Base-by-base conservation (phyloP, 2,888 invertebrate species). In the Anodontia alba region DNA sequence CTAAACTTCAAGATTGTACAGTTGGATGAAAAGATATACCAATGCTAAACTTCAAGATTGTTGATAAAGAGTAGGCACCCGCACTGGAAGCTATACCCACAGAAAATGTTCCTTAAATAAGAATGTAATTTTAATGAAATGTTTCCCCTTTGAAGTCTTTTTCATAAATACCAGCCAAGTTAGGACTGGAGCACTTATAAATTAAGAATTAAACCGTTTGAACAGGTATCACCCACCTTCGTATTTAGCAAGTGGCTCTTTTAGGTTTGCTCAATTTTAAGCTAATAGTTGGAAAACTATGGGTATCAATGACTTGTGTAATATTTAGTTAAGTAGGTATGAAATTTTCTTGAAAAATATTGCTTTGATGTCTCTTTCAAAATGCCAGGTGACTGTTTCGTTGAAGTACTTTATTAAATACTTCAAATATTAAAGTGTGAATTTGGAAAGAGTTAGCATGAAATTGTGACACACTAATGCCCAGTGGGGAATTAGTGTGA, bases 261-360 rank as follows among this genome's bases (percentile, higher is more conserved):
- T 31, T 62, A 20, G 33, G 26, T 8, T 26, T 54, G 54, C 54
- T 26, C 3, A 26, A 26, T 54, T 54, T 38, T 38, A 54, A 54
- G 26, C 54, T 26, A 26, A 54, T 54, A 26, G 54, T 15, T 26
- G 26, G 20, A 31, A 62, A 62, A 17, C 33, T 62, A 12, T 29
- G 29, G 62, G 33, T 62, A 62, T 62, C 23, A 20, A 57, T 57
- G 29, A 17, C 33, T 33, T 29, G 33, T 33, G 26, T 33, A 33
- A 62, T 12, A 62, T 33, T 62, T 62, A 62, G 62, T 62, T 33
- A 62, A 62, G 62, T 33, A 62, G 62, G 62, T 62, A 62, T 62
- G 62, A 62, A 62, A 62, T 33, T 62, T 62, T 33, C 12, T 12
- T 33, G 33, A 62, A 62, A 62, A 29, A 3, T 23, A 33, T 62